phyloP scores from a whole-genome alignment of 2,888 invertebrate species.

The Chironomus riparius region DNA sequence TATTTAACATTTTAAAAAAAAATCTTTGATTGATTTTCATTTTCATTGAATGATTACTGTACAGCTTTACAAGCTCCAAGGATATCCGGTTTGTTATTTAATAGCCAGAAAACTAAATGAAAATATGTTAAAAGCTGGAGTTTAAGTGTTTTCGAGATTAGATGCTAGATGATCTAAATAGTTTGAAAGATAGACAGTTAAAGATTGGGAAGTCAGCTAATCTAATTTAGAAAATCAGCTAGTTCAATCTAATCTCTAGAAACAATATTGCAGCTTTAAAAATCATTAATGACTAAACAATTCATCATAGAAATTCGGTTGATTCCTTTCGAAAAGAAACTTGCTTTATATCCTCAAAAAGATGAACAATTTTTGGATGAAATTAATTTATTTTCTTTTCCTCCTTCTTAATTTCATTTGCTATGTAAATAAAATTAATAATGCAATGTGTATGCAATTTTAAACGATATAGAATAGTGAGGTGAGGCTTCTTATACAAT shows the following conservation, averaged over 20 bases:
- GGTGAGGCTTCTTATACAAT: neutral
- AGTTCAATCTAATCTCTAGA: too few species aligned
- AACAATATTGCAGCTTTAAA: neutral
- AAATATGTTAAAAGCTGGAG: too few species aligned
- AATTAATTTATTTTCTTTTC: neutral
- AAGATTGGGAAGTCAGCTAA: too few species aligned
- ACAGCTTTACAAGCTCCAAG: slow-evolving; percentile 22
- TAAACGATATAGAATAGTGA: slow-evolving; percentile 20
- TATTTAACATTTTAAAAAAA: too few species aligned
- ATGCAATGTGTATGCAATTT: neutral
- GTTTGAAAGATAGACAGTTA: too few species aligned
- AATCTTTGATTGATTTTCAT: neutral
- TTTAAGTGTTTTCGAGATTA: too few species aligned
- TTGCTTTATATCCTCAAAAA: too few species aligned
- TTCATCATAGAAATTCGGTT: too few species aligned
- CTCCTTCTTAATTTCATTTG: neutral
- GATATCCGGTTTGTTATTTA: slow-evolving; percentile 23
- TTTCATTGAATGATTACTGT: neutral
- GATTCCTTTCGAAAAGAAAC: too few species aligned
- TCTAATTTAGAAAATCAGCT: too few species aligned
- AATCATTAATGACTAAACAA: neutral
- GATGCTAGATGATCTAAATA: too few species aligned
- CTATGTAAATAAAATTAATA: neutral
- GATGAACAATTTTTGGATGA: neutral
- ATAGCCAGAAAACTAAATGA: neutral